phyloP scores from a whole-genome alignment of 1,140 invertebrate genomes.

The Aphelinus atriplicis region DNA sequence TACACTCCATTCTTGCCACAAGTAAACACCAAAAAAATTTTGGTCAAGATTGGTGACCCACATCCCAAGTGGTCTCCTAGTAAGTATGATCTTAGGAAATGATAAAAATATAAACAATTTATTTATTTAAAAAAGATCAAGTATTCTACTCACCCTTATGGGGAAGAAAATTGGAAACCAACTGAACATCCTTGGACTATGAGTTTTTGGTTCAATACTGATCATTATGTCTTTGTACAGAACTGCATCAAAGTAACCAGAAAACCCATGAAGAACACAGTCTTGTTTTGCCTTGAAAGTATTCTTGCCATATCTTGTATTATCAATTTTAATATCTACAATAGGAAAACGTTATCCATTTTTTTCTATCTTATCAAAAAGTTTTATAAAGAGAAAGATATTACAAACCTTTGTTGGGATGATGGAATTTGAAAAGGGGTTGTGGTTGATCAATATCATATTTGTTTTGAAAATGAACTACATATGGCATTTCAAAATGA shows the following conservation, averaged over 20 bases:
- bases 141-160: conserved; percentile 71
- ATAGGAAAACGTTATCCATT: conserved; percentile 27
- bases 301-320: conserved; percentile 78
- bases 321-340: conserved; percentile 71
- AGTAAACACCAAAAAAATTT: too few species aligned
- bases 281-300: conserved; percentile 79
- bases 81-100: too few species aligned
- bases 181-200: conserved; percentile 92
- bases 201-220: conserved; percentile 89
- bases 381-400: too few species aligned
- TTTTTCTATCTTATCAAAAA: neutral
- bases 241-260: conserved; percentile 92
- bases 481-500: conserved; percentile 89
- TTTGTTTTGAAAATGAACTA: conserved; percentile 92
- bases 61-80: too few species aligned
- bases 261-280: conserved; percentile 90
- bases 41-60: too few species aligned
- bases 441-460: conserved; percentile 84
- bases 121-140: too few species aligned
- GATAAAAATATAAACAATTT: too few species aligned
- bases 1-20: too few species aligned
- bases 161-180: conserved; percentile 98
- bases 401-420: conserved; percentile 78
- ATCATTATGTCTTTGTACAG: conserved; percentile 87
- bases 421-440: conserved; percentile 86